A percentile compares a stretch with the other conserved stretches of the same genome.
Evolutionary conservation across 2,797 vertebrate species (phyloP).

Genomic region (Neosilurus mollespiculum): DNA sequence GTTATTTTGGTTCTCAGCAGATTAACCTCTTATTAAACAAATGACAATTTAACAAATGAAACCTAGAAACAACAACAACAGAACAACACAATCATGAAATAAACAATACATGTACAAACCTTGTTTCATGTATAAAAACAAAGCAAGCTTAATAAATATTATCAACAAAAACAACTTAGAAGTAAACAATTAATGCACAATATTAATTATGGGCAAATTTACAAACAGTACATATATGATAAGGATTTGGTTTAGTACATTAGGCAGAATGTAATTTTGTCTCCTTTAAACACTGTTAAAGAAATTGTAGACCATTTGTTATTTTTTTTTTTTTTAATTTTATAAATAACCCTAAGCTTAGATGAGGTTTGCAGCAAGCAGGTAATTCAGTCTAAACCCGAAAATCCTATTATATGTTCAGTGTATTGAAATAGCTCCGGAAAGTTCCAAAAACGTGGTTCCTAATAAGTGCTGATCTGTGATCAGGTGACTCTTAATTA

Average conservation of each 20-base stretch:
- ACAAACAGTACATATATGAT: conserved; percentile 50
- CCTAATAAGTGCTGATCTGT: conserved; percentile 47
- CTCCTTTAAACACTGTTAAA: conserved; percentile 20
- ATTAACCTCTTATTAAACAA: conserved; percentile 62
- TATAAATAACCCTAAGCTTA: conserved; percentile 19
- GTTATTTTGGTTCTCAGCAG: conserved; percentile 75
- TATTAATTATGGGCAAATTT: conserved; percentile 67
- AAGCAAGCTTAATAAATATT: conserved; percentile 80
- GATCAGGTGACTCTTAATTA: neutral
- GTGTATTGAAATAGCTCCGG: conserved; percentile 22
- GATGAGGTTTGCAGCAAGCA: conserved; percentile 29
- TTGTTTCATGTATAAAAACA: conserved; percentile 73
- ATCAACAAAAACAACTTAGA: conserved; percentile 59
- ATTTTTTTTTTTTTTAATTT: neutral
- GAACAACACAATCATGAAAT: conserved; percentile 64
- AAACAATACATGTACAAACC: conserved; percentile 72
- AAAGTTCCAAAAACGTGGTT: conserved; percentile 25
- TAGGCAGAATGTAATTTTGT: conserved; percentile 51
- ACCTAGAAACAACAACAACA: conserved; percentile 61
- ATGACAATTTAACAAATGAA: conserved; percentile 64
- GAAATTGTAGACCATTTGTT: conserved; percentile 14
- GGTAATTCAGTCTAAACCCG: conserved; percentile 15
- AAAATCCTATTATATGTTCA: conserved; percentile 30
- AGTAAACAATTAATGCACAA: conserved; percentile 70
- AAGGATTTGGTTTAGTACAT: conserved; percentile 48